Evolutionary conservation across 2,888 invertebrate species (phyloP), one percentile per base, ranked within the genome.

Genomic region (Leucophenga montana): DNA sequence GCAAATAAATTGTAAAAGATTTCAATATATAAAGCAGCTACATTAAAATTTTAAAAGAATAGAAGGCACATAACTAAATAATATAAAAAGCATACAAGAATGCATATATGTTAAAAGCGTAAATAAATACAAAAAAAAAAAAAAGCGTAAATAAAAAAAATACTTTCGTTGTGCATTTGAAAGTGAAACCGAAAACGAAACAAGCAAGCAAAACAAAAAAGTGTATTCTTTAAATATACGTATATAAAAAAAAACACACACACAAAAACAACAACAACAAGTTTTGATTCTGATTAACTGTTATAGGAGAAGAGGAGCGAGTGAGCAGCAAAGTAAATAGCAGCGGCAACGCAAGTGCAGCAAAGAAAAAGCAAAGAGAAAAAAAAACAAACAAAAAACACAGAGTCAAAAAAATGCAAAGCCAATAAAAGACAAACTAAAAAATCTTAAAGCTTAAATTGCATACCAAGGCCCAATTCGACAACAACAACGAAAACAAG

Each of bases 121-220:
- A 50, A 9, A 54, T 57, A 57, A 46, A 39, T 11, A 8, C 8
- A 22, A 50, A 59, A 57, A 53, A 68, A 53, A 18, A 18, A 68
- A 69, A 54, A 20, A 31, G 46, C n/a, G 27, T 27, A 50, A 9
- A 54, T 57, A 57, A 46, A 69, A 54, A 66, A 66, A 66, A 27
- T 27, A 3, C 27, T 27, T 56, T 39, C 78, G 78, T 50, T 44
- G 74, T 82, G 82, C 76, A 74, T 81, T 77, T 82, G 80, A 85
- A 85, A 85, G 85, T 85, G 85, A 85, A 85, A 82, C 82, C 18
- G 59, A 46, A 78, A 75, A 73, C 79, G 84, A 85, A 82, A 75
- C 80, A 83, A 75, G 72, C 73, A 82, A 82, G 80, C 81, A 82
- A 82, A 82, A 82, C 81, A 82, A 83, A 68, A 68, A 77, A 73